A percentile compares a stretch with the other conserved stretches of the same genome.
Conservation (phyloP, 2,113 vertebrate genomes). For the Scatophagus argus region DNA sequence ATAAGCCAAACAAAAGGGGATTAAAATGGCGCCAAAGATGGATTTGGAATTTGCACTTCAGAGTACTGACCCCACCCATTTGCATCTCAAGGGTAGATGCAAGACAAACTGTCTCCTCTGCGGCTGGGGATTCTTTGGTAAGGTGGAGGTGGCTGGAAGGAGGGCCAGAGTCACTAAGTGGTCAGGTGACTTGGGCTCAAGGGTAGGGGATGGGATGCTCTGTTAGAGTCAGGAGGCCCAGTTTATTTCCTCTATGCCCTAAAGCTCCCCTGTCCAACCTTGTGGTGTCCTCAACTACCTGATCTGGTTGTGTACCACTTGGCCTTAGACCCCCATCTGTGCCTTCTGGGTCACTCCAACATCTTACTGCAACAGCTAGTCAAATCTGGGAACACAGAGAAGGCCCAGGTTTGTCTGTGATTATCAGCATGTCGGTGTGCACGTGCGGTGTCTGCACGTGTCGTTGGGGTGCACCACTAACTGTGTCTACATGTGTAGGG, state of each 20-base stretch:
- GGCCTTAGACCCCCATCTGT: conserved; percentile 36
- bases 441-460: conserved; percentile 12
- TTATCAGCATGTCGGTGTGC: conserved; percentile 52
- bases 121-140: conserved; percentile 5
- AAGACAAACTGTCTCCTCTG: conserved; percentile 38
- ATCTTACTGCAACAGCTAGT: conserved; percentile 29
- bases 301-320: conserved; percentile 62
- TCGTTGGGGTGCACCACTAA: conserved; percentile 42
- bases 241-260: conserved; percentile 28
- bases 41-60: conserved; percentile 58
- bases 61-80: conserved; percentile 35
- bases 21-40: conserved; percentile 69
- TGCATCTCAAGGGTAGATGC: conserved; percentile 31
- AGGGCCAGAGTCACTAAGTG: not conserved
- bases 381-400: conserved; percentile 53
- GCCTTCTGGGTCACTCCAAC: conserved; percentile 35
- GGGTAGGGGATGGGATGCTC: conserved; percentile 20
- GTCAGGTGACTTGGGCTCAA: conserved; percentile 53
- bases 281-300: conserved; percentile 45
- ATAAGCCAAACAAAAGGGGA: conserved; percentile 67
- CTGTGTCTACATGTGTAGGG: conserved; percentile 63
- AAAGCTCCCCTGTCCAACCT: conserved; percentile 33
- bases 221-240: conserved; percentile 1
- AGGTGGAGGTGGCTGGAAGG: not conserved
- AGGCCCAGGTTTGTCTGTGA: conserved; percentile 40